Evolutionary conservation across 2,888 invertebrate genomes (phyloP), one percentile per base, ranked within the genome.

Genomic region (Gastracanthus pulcherrimus): DNA sequence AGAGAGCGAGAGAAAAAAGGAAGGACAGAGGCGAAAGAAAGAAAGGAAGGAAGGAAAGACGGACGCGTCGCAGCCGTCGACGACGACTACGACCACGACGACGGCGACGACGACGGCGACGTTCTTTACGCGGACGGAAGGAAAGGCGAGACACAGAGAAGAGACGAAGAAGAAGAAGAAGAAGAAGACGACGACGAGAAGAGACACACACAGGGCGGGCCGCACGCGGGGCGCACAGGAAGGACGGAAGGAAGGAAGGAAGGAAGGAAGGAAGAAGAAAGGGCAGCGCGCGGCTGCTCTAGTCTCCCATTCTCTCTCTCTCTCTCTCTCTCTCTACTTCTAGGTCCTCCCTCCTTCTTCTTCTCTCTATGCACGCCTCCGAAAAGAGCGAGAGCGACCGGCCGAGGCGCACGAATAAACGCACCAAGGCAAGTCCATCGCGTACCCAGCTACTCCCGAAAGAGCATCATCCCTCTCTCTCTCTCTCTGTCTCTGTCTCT

Each of bases 221-320:
- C 16, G 36, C 6, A 36, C 13, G 6, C 3, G n/a, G n/a, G n/a
- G 45, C 11, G 69, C 16, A 26, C 66, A 51, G 71, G 69, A 62
- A 74, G 71, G 74, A 74, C 69, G 81, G 62, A 60, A 62, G 76
- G 70, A 80, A 71, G 71, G 64, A 70, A 75, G 74, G 71, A 60
- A 72, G 51, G 29, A 55, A 45, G 34, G 62, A 26, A 36, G 45
- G 38, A 41, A 72, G 23, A 72, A 74, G 38, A 45, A 80, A 55
- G 78, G 45, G 71, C 66, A 66, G 76, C 74, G 62, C 70, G 76
- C 75, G 70, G 70, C 62, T 77, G 77, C 70, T 77, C 58, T 41
- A 29, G 23, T 77, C 69, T 51, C 19, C 23, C 38, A 29, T 29
- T 58, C 67, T 38, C 26, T 64, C 48, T 48, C 51, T 36, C 23